Base-by-base conservation (phyloP, 1,140 invertebrate genomes). In the Globodera rostochiensis region DNA sequence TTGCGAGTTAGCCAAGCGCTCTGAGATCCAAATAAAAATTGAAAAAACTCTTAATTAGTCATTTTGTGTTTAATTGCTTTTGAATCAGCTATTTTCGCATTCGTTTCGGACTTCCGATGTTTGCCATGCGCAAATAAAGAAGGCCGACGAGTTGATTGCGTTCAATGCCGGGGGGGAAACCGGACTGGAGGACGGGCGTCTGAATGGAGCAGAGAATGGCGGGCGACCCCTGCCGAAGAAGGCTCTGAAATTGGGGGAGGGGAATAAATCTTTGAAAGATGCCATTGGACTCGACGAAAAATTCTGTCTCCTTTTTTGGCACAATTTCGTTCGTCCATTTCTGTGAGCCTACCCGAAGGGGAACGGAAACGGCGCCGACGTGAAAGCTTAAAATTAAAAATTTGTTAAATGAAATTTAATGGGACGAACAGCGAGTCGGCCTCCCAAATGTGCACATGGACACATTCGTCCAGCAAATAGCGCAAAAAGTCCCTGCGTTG, bases 371-470 rank as follows among this genome's bases (percentile, higher is more conserved):
- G 50, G 82, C 60, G 36, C 86, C 86, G 3, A 87, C 19, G 53
- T 89, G 81, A 53, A 64, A 64, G 13, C 57, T 64, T 53, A 64
- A 64, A 15, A 15, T 64, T 15, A 19, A 6, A 6, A 64, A 64
- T 3, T 15, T 19, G 13, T 19, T 19, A 13, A 64, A 19, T 64
- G 19, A 64, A 64, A 64, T 19, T 15, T 15, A 64, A 64, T 87
- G 77, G 47, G 85, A 84, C 57, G 11, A 70, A 67, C 49, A 78
- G 46, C 13, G 86, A 87, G 53, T 87, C 79, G 8, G 87, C 80
- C 67, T 87, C 83, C 87, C 87, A 87, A 6, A 87, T 84, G 71
- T 87, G 82, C 13, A 87, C 71, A 60, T 64, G 83, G 2, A 89
- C 47, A 19, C 75, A 71, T 7, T 73, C 64, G 13, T 50, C 25